These are phyloP conservation scores for Stegastes partitus DNA, from an alignment of 2,113 vertebrate species.

Conservation along the genomic window DNA sequence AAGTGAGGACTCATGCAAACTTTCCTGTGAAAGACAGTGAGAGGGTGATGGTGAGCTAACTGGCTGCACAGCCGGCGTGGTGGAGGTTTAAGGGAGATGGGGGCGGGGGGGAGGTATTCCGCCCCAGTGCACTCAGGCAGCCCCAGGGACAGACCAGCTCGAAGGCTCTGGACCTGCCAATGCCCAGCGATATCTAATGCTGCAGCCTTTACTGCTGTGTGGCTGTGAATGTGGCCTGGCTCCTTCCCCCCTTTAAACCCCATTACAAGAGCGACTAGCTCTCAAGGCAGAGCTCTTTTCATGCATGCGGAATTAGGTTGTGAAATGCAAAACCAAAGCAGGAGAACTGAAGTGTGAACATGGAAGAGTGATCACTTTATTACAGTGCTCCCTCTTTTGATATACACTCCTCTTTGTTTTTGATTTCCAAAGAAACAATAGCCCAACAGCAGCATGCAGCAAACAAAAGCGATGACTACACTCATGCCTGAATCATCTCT, in stretches of 20 bases:
- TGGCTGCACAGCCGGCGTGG: conserved; percentile 46
- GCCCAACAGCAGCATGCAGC: conserved; percentile 10
- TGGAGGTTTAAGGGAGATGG: conserved; percentile 8
- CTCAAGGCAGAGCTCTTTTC: conserved; percentile 57
- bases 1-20: conserved; percentile 74
- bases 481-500: conserved; percentile 55
- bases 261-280: conserved; percentile 35
- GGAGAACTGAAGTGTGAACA: conserved; percentile 68
- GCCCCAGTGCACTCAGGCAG: conserved; percentile 52
- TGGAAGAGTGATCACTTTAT: conserved; percentile 58
- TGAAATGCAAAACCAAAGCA: conserved; percentile 64
- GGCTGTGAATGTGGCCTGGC: conserved; percentile 17
- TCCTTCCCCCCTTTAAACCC: conserved; percentile 28
- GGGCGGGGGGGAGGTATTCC: conserved; percentile 47
- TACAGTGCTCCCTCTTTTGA: conserved; percentile 44
- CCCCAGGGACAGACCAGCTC: conserved; percentile 52
- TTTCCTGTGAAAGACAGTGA: conserved; percentile 64
- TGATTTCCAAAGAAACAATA: conserved; percentile 52
- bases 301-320: conserved; percentile 66
- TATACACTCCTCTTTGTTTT: conserved; percentile 39
- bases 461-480: conserved; percentile 44
- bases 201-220: conserved; percentile 21
- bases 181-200: conserved; percentile 50
- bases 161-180: conserved; percentile 47
- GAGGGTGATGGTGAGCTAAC: conserved; percentile 54